These are phyloP conservation scores for Clamator glandarius DNA, from an alignment of 2,797 vertebrate species.

Conservation along the genomic window DNA sequence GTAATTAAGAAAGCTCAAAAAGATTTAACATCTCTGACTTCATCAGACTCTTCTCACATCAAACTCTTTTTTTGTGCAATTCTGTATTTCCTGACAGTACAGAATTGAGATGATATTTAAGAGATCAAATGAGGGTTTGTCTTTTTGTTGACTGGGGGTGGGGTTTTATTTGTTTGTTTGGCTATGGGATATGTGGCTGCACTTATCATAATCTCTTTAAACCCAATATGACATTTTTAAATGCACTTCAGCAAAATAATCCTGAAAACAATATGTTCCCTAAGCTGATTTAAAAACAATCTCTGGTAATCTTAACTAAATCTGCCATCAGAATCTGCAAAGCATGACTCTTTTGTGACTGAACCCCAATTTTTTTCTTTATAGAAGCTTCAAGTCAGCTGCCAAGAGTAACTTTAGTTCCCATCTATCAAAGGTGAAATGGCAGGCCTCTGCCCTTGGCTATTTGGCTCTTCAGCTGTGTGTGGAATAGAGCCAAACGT, in stretches of 20 bases:
- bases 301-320: conserved; percentile 21
- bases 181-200: not conserved
- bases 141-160: not conserved
- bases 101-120: not conserved
- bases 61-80: not conserved
- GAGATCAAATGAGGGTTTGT: not conserved
- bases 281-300: not conserved
- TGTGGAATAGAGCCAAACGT: not conserved
- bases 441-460: conserved; percentile 56
- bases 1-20: not conserved
- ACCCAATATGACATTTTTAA: not conserved
- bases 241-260: not conserved
- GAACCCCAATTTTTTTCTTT: not conserved
- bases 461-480: conserved; percentile 20
- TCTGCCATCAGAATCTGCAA: not conserved
- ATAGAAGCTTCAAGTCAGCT: not conserved
- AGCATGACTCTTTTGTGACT: not conserved
- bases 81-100: not conserved
- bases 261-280: not conserved
- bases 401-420: conserved; percentile 37
- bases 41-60: not conserved
- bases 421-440: conserved; percentile 39
- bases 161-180: not conserved
- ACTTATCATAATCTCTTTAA: not conserved
- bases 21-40: not conserved